Percentiles rank a stretch among this genome's conserved stretches.
phyloP scores from a whole-genome alignment of 2,888 invertebrate species.

The Molanna angustata region DNA sequence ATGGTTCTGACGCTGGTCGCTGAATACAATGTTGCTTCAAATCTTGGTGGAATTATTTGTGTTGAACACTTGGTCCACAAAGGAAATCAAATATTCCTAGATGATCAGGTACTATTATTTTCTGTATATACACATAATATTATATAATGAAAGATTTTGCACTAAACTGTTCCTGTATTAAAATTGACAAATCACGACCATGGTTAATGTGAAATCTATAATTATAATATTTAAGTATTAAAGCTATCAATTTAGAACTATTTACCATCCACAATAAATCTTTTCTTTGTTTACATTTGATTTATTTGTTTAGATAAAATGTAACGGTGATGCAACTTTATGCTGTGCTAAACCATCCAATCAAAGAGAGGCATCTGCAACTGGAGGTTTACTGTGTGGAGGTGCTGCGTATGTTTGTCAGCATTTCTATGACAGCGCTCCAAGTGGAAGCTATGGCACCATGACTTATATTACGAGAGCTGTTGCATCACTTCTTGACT shows the following conservation, averaged over 20 bases:
- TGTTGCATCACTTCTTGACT: constrained; percentile 70
- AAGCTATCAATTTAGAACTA: too few species aligned
- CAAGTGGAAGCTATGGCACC: constrained; percentile 95
- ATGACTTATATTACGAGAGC: constrained; percentile 95
- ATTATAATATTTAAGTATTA: too few species aligned
- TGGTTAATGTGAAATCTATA: too few species aligned
- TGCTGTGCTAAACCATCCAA: constrained; percentile 83
- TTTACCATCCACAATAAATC: too few species aligned
- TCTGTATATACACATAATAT: too few species aligned
- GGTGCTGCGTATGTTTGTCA: constrained; percentile 95
- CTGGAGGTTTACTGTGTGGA: constrained; percentile 74
- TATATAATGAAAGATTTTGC: too few species aligned
- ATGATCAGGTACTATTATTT: constrained; percentile 75
- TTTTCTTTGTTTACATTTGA: too few species aligned
- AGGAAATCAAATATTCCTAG: constrained; percentile 92
- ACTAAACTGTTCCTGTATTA: too few species aligned
- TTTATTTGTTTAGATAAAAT: constrained; percentile 62
- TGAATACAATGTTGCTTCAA: constrained; percentile 77
- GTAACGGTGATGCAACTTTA: constrained; percentile 87
- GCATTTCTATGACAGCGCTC: constrained; percentile 97
- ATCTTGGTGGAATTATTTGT: constrained; percentile 76
- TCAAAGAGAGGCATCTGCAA: constrained; percentile 56
- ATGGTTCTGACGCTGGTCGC: constrained; percentile 93
- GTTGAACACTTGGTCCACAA: constrained; percentile 91
- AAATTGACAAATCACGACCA: too few species aligned